Conservation (phyloP, 2,797 vertebrate species). For the Spatula versicolor region DNA sequence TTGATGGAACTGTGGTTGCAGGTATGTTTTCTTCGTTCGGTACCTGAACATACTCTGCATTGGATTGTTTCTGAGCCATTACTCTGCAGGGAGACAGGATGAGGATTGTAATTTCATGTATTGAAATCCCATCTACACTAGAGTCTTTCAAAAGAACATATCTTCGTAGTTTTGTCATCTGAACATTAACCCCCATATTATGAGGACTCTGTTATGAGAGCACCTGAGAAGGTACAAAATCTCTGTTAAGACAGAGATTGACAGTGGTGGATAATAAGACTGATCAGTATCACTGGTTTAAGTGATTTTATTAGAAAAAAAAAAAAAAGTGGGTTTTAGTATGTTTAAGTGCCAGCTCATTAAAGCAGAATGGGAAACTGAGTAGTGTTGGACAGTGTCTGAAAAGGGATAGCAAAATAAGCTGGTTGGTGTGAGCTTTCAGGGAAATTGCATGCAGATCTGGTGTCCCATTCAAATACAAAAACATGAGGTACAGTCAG, state of each 20-base stretch:
- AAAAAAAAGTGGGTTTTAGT: neutral
- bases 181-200: neutral
- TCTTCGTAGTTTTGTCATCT: neutral
- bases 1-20: neutral
- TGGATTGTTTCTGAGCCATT: constrained; percentile 61
- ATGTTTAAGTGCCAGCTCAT: neutral
- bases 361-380: neutral
- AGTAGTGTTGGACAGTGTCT: neutral
- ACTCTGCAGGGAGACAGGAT: constrained; percentile 70
- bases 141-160: neutral
- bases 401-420: neutral
- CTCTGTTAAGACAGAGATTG: neutral
- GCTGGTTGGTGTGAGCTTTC: neutral
- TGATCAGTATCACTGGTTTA: neutral
- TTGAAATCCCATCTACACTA: neutral
- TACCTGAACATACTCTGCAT: constrained; percentile 34
- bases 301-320: neutral
- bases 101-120: neutral
- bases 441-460: neutral
- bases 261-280: neutral
- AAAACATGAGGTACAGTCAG: neutral
- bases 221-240: neutral
- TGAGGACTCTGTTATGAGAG: neutral
- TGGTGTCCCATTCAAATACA: neutral
- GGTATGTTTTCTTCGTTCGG: constrained; percentile 58